A percentile compares a stretch with the other conserved stretches of the same genome.
phyloP scores from a whole-genome alignment of 2,113 vertebrate genomes.

The Bombycilla garrulus region DNA sequence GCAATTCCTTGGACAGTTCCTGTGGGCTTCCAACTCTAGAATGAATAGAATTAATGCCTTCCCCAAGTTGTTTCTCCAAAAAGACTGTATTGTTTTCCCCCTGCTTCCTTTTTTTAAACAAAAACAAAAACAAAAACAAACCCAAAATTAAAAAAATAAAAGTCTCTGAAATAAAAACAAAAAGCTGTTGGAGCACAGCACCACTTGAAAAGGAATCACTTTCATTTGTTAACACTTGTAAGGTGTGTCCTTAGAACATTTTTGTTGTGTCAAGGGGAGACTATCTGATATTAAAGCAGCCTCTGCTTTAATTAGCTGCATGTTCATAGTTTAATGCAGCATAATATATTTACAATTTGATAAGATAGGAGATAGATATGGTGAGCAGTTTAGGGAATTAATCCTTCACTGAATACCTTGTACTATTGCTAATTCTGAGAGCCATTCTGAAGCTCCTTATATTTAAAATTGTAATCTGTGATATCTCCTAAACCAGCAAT shows the following conservation, averaged over 20 bases:
- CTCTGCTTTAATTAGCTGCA: constrained; percentile 48
- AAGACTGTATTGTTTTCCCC: not conserved
- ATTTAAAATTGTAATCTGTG: constrained; percentile 52
- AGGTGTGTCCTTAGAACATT: not conserved
- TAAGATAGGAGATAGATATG: constrained; percentile 50
- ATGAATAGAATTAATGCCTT: not conserved
- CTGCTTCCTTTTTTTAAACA: not conserved
- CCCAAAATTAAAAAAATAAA: not conserved
- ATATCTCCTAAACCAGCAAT: constrained; percentile 49
- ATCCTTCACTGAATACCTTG: constrained; percentile 46
- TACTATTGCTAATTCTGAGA: constrained; percentile 17
- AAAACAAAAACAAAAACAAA: not conserved
- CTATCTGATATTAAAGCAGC: constrained; percentile 26
- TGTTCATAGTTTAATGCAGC: constrained; percentile 31
- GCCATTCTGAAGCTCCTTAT: constrained; percentile 34
- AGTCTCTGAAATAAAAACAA: not conserved
- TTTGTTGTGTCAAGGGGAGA: not conserved
- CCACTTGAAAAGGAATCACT: not conserved
- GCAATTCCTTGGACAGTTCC: not conserved
- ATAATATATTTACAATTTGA: constrained; percentile 67
- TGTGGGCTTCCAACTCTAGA: not conserved
- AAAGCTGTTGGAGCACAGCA: not conserved
- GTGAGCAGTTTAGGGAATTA: constrained; percentile 46
- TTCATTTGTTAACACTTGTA: constrained; percentile 10
- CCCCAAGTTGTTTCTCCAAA: not conserved